These are phyloP conservation scores for Pollenia griseotomentosa DNA, from an alignment of 2,888 invertebrate genomes.

Conservation along the genomic window DNA sequence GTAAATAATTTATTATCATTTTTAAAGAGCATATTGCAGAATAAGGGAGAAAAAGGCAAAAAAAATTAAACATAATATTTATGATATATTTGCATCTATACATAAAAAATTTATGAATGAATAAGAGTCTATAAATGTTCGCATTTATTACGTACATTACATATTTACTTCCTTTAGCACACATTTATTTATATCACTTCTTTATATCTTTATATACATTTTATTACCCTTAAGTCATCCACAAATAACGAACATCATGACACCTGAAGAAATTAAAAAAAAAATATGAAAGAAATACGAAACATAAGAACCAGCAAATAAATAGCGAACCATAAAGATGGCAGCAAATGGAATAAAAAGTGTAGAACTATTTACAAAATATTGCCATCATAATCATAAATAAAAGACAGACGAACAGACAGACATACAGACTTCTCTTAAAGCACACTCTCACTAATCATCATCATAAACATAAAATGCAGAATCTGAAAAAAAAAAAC, in stretches of 20 bases:
- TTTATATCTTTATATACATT: not conserved
- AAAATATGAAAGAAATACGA: not conserved
- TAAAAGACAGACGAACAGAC: not conserved
- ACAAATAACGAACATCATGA: slow-evolving; percentile 9
- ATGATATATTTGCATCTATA: not conserved
- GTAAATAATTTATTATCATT: slow-evolving; percentile 35
- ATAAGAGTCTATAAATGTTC: no score
- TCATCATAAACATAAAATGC: slow-evolving; percentile 39
- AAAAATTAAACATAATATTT: not conserved
- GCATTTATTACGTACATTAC: no score
- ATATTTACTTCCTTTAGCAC: not conserved
- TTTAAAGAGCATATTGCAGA: not conserved
- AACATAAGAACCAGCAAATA: slow-evolving; percentile 21
- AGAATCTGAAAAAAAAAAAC: slow-evolving; percentile 17
- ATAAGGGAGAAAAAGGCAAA: not conserved
- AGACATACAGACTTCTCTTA: not conserved
- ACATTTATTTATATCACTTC: not conserved
- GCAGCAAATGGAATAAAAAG: slow-evolving; percentile 14
- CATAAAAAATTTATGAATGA: no score
- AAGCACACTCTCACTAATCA: slow-evolving; percentile 22
- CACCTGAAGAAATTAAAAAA: slow-evolving; percentile 29
- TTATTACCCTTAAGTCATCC: slow-evolving; percentile 37
- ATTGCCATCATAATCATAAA: slow-evolving; percentile 40
- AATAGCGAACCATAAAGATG: slow-evolving; percentile 8
- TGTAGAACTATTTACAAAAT: slow-evolving; percentile 41